Percentiles rank a stretch among this genome's conserved stretches.
phyloP scores from a whole-genome alignment of 2,888 invertebrate genomes.

The Archips xylosteana region DNA sequence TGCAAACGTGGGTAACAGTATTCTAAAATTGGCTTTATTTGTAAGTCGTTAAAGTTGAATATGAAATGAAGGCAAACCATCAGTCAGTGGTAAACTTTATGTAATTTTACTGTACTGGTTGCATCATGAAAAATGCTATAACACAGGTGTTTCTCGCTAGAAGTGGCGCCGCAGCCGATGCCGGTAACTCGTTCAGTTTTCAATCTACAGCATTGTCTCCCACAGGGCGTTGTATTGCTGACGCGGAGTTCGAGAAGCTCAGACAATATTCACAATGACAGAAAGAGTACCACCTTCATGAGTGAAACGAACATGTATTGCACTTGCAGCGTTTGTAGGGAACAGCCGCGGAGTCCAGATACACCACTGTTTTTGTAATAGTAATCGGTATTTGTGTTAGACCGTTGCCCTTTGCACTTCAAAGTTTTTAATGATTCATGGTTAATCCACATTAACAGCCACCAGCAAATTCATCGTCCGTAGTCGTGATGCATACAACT shows the following conservation, averaged over 20 bases:
- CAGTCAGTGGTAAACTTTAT: too few species aligned
- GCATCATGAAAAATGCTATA: neutral
- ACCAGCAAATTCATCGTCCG: too few species aligned
- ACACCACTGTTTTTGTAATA: neutral
- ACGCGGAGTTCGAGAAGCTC: conserved; percentile 48
- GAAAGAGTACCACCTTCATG: conserved; percentile 36
- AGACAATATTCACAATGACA: conserved; percentile 47
- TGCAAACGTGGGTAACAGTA: too few species aligned
- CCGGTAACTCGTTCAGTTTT: conserved; percentile 59
- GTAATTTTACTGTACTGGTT: too few species aligned
- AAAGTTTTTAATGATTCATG: too few species aligned
- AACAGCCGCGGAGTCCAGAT: neutral
- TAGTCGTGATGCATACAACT: too few species aligned
- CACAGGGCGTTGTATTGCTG: conserved; percentile 52
- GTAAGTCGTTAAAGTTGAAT: too few species aligned
- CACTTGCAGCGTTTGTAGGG: conserved; percentile 16
- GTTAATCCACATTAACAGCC: too few species aligned
- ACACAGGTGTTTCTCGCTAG: conserved; percentile 6
- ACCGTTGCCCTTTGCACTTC: neutral
- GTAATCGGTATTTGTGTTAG: neutral
- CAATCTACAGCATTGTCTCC: conserved; percentile 59
- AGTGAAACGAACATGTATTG: conserved; percentile 30
- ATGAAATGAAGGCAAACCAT: too few species aligned
- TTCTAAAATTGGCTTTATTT: too few species aligned
- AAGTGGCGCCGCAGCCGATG: conserved; percentile 26